Evolutionary conservation across 2,797 vertebrate species (phyloP), one percentile per base, ranked within the genome.

Genomic region (Dromococcyx pavoninus): DNA sequence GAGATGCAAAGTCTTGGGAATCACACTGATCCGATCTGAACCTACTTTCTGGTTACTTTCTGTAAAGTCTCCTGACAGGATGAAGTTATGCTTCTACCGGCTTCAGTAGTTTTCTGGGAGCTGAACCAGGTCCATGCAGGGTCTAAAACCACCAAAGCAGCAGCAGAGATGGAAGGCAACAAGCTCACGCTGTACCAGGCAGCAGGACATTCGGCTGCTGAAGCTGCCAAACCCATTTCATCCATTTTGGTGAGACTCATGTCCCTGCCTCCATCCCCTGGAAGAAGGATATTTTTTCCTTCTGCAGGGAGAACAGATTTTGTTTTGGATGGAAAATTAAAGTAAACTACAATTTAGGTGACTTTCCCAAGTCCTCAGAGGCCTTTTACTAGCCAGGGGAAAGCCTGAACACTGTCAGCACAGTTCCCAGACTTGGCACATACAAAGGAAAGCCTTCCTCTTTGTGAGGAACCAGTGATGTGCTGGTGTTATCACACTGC

Each of bases 21-120:
- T 56, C 11, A 17, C 0, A 0, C 19, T 5, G 56, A 60, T 64
- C 39, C 60, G n/a, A 18, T 39, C 18, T 35, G 53, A 58, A 46
- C 18, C 30, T n/a, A 11, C 39, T 48, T 79, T 35, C 39, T 33
- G 51, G 27, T 39, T 39, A 32, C 67, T 37, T 69, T 35, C 53
- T 28, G 10, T 25, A 23, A 76, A 8, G 44, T 60, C 46, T 80
- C 30, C 3, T 15, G 60, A 33, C 10, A 56, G 32, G 27, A 37
- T 41, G 44, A 65, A 87, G 32, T 65, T 33, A 61, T 3, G 19
- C 58, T 56, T 50, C 35, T 65, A 22, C 48, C 66, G 30, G 7
- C 32, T 33, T 61, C 19, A 9, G 69, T 69, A 14, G 18, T 39
- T 66, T 73, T 44, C n/a, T 37, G 12, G 9, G 35, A n/a, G 3